Evolutionary conservation across 2,113 vertebrate species (phyloP), one percentile per base, ranked within the genome.

Genomic region (Nothoprocta pentlandii): DNA sequence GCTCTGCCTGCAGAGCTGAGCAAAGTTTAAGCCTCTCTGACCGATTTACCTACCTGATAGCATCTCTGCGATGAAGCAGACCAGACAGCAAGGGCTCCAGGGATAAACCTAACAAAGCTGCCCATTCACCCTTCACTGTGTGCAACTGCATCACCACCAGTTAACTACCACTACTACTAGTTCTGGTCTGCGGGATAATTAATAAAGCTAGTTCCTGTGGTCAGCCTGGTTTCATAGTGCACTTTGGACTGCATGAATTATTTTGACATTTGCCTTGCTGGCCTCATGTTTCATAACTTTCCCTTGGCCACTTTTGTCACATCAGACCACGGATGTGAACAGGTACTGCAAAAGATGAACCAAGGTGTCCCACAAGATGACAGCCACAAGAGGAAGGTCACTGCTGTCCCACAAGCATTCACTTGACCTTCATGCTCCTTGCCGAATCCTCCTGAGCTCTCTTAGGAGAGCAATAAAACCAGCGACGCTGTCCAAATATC

Each of bases 81-180:
- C 47, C 77, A 87, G 86, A 90, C 77, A 96, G 95, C 93, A 95
- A 30, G 89, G 91, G 89, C 70, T 84, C 62, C 75, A 79, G 74
- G 1, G 58, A 79, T 36, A 93, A 92, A 92, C 93, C 90, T 28
- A 93, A 84, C 92, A 34, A 0, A 68, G 81, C 34, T 61, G 51
- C 58, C 66, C 47, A n/a, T 26, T 79, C 28, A 28, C 25, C 42
- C 5, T 0, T 51, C 81, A 21, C 67, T 32, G 34, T 53, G 2
- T 0, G 34, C 11, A 81, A 51, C 32, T 42, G 2, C 76, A 80
- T 3, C 64, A 3, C n/a, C 16, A 28, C 10, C 23, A 7, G 28
- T 20, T 49, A 51, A 49, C 20, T 49, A 49, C 47, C 47, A 49
- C 47, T 49, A 49, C 46, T 49, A 21, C 47, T 49, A 49, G 47